Evolutionary conservation across 1,140 invertebrate species (phyloP), one percentile per base, ranked within the genome.

Genomic region (Tribolium madens): DNA sequence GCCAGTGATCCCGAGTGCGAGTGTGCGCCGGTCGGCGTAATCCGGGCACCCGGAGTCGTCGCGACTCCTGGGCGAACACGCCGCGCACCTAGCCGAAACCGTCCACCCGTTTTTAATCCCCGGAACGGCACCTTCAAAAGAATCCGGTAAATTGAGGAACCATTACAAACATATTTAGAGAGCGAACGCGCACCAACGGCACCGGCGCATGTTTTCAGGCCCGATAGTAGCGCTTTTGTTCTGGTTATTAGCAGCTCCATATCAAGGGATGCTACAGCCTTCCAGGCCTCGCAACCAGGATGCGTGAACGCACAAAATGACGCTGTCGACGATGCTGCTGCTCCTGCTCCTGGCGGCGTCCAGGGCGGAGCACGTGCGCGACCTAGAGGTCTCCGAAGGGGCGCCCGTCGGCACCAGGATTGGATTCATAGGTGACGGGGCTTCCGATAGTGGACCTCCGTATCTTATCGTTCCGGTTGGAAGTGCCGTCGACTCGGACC

Each of bases 401-500:
- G 94, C 93, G 18, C 91, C 93, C 3, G 89, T 94, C n/a, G 94
- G 94, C 47, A 95, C 95, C 42, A 90, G 93, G 60, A 94, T 98
- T 64, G 96, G 95, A 9, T 94, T 92, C 83, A 96, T 97, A 77
- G 93, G 93, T 0, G 93, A 93, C 81, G 92, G 92, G 33, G 88
- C 89, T 9, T 88, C 90, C 78, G 90, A 91, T 76, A 90, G 89
- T 79, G 90, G 90, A 0, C 94, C 95, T 3, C 95, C 95, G 0
- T 97, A 97, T 86, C 89, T 97, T 42, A 96, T 97, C 53, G 95
- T 97, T 3, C 93, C 95, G 5, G 93, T 95, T 26, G 94, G 95
- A 70, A 94, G 93, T 80, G 91, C 92, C 69, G 94, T 97, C n/a
- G 95, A 97, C 80, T 91, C 92, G 9, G 96, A 97, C 84, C 87